Evolutionary conservation across 2,797 vertebrate genomes (phyloP), one percentile per base, ranked within the genome.

Genomic region (Petrocephalus schoutedeni): DNA sequence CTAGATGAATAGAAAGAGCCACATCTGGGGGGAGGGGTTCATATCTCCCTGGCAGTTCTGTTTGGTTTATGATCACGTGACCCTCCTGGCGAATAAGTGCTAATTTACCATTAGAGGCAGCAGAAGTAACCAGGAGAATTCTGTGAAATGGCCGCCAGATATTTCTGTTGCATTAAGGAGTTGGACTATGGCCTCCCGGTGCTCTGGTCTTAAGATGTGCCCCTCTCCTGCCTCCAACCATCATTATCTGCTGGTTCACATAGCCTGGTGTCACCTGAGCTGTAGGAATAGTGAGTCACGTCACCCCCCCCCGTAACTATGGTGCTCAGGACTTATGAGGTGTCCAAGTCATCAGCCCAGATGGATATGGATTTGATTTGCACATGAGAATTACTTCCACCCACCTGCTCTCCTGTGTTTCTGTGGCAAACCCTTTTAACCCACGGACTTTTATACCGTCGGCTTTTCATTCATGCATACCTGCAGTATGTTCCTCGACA

Each of bases 291-390:
- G 23, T 85, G 83, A 83, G 41, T 53, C 77, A 83, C n/a, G n/a
- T n/a, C n/a, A n/a, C 28, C 28, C 28, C 28, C 28, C 28, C 8
- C n/a, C 0, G 74, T 83, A 83, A n/a, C 80, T 23, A 49, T 53
- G 80, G 80, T 23, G 80, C 41, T 83, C 45, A 53, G 23, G 21
- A 53, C 21, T 51, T 83, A 9, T 83, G 80, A 83, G 41, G 41
- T 83, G 80, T 51, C 10, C 49, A 23, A 53, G 41, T 83, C 45
- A 21, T 83, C 41, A 83, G 49, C 23, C 23, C 19, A 83, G 19
- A 83, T 51, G 80, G 41, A 53, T 83, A 10, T 83, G 41, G 80
- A 53, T 83, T 83, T 83, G 80, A 83, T 83, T 83, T 83, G 19
- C 80, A 10, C 80, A 83, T 83, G 4, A 83, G 74, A 49, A 80